Evolutionary conservation across 2,113 vertebrate genomes (phyloP).

Genomic region (Gymnocephalus cernua): DNA sequence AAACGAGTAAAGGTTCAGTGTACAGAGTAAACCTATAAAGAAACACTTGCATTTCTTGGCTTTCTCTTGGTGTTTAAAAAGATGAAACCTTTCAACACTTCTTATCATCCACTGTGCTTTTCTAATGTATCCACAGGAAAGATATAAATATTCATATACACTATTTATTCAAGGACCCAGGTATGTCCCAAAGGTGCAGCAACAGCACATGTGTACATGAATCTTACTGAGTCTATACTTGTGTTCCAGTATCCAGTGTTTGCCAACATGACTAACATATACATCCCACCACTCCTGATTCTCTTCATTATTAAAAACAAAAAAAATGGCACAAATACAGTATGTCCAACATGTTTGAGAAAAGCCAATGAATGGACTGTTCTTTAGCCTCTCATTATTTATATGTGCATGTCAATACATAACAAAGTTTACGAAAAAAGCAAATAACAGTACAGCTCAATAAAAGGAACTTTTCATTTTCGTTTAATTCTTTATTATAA

Average conservation of each 20-base stretch:
- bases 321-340: neutral
- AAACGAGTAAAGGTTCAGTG: neutral
- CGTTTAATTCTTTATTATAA: slow-evolving; percentile 45
- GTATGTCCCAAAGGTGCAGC: neutral
- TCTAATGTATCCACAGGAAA: neutral
- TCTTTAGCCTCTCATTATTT: neutral
- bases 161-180: neutral
- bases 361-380: neutral
- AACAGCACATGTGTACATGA: neutral
- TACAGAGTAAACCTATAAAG: neutral
- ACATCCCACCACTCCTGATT: neutral
- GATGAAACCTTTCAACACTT: neutral
- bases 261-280: neutral
- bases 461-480: neutral
- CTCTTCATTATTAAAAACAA: neutral
- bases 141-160: neutral
- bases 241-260: neutral
- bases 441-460: neutral
- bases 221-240: neutral
- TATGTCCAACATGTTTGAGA: neutral
- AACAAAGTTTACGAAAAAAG: neutral
- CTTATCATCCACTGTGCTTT: neutral
- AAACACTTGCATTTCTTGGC: neutral
- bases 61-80: slow-evolving; percentile 10
- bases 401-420: neutral